phyloP scores from a whole-genome alignment of 1,140 invertebrate genomes.

The Phymorhynchus buccinoides region DNA sequence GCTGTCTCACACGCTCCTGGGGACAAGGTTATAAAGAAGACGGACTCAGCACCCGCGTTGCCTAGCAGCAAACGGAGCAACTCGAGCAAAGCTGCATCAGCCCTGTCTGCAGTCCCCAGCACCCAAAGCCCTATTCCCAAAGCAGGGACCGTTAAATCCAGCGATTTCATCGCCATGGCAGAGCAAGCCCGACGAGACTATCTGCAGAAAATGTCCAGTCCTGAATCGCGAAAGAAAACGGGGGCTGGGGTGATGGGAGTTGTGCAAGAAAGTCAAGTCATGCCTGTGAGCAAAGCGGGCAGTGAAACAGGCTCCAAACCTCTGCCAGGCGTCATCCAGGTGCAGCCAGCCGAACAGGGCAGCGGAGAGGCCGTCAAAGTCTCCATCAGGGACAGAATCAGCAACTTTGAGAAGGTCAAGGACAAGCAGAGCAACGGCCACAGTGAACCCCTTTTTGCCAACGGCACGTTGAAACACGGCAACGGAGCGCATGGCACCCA shows the following conservation, averaged over 20 bases:
- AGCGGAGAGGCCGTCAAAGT: constrained; percentile 40
- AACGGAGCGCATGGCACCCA: constrained; percentile 40
- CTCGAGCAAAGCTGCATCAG: constrained; percentile 7
- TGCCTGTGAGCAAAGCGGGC: constrained; percentile 42
- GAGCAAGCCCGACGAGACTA: constrained; percentile 66
- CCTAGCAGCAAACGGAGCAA: neutral
- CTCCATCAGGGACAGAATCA: constrained; percentile 58
- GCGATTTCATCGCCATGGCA: constrained; percentile 64
- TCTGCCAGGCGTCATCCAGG: constrained; percentile 45
- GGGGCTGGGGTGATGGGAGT: constrained; percentile 2
- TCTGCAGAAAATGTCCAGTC: constrained; percentile 54
- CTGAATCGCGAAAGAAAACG: constrained; percentile 38
- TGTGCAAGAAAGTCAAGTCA: constrained; percentile 39
- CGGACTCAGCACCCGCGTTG: neutral
- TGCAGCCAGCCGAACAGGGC: constrained; percentile 29
- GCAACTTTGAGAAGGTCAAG: constrained; percentile 50
- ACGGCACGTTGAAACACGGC: constrained; percentile 40
- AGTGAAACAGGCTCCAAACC: constrained; percentile 36
- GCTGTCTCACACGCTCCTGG: neutral
- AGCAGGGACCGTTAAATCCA: constrained; percentile 30
- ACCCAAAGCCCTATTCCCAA: constrained; percentile 12
- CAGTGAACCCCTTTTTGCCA: constrained; percentile 48
- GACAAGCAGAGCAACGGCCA: constrained; percentile 47
- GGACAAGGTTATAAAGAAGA: neutral
- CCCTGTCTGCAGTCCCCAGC: neutral